Evolutionary conservation across 2,888 invertebrate genomes (phyloP), one percentile per base, ranked within the genome.

Genomic region (Biston stratarius): DNA sequence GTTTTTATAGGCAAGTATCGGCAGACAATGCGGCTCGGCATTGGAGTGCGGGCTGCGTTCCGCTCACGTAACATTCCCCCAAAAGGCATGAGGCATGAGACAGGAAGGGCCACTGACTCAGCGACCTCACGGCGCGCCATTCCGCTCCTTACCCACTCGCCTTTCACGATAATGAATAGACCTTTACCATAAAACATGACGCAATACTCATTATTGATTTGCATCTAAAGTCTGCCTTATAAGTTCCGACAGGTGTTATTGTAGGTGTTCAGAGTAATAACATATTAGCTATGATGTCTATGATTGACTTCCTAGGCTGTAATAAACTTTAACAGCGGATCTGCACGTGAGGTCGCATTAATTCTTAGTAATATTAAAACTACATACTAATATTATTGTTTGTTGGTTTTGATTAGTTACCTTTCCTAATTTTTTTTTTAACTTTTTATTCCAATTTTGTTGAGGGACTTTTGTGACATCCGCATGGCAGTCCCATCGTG

Each of bases 41-140:
- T 91, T 91, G 86, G 77, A 71, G 76, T 91, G 83, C 89, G 62
- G 74, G 61, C 77, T 87, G 90, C 91, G 89, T 92, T 80, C 78
- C 75, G 84, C 84, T 89, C 88, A 90, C 91, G 85, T 91, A 90
- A 90, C 86, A 75, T 81, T 83, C 84, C 90, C 88, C 81, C 82
- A 91, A 88, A 90, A 84, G 91, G 91, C 79, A 73, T 71, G 79
- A 75, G 79, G 83, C 90, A 91, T 71, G 79, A 75, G 79, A 82
- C 90, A 91, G 92, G 91, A 92, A 92, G 91, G 85, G 87, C 87
- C 85, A 83, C 86, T 91, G 91, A 92, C 87, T 91, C 89, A 88
- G 83, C 90, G 87, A 82, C 88, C 89, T 85, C 85, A 81, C 72
- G 77, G 75, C 74, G 74, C 76, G 70, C 76, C 72, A 62, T 67